A percentile compares a stretch with the other conserved stretches of the same genome.
Conservation (phyloP, 1,140 invertebrate genomes). For the Eumaeus atala region DNA sequence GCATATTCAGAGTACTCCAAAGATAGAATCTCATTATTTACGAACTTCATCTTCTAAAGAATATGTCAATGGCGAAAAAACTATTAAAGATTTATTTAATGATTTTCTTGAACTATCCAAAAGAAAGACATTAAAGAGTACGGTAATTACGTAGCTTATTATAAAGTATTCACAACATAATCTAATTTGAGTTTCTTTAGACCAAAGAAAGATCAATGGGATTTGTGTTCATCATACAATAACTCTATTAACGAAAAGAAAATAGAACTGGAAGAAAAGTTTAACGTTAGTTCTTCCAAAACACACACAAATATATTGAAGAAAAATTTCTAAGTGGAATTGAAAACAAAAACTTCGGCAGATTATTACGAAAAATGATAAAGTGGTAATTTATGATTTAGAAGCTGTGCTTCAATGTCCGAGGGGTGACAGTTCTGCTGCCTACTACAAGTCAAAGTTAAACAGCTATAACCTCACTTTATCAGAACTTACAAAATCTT, state of each 20-base stretch:
- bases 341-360: constrained; percentile 18
- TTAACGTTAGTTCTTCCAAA: no score
- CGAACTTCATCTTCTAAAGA: constrained; percentile 10
- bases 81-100: constrained; percentile 13
- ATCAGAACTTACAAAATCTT: constrained; percentile 18
- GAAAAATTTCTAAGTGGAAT: constrained; percentile 19
- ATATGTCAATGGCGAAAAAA: constrained; percentile 11
- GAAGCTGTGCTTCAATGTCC: constrained; percentile 29
- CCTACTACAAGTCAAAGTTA: constrained; percentile 63
- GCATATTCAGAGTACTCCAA: constrained; percentile 14
- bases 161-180: constrained; percentile 16
- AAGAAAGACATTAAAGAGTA: not conserved
- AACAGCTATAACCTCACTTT: constrained; percentile 65
- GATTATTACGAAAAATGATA: constrained; percentile 17
- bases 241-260: constrained; percentile 12
- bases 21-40: constrained; percentile 18
- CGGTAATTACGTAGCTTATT: not conserved
- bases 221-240: constrained; percentile 18
- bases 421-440: constrained; percentile 38
- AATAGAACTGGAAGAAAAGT: constrained; percentile 14
- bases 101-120: constrained; percentile 6
- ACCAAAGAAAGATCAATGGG: constrained; percentile 25
- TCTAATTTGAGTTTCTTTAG: constrained; percentile 14
- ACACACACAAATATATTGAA: constrained; percentile 20
- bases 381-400: constrained; percentile 17